Base-by-base conservation (phyloP, 2,888 invertebrate species). In the Tanaodytes sp. region DNA sequence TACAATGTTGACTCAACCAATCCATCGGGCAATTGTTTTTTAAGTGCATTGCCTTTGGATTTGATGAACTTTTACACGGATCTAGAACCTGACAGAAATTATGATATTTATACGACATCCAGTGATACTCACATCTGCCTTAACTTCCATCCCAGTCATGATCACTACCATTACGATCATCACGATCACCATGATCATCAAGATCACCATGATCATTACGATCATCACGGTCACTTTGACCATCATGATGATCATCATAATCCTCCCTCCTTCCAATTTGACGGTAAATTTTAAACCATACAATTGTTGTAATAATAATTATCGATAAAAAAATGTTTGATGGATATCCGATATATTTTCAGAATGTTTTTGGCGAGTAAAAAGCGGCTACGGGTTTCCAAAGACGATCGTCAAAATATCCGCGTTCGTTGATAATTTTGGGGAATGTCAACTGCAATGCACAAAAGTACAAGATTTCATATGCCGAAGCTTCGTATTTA, bases 301-400 rank as follows among this genome's bases (percentile, higher is more conserved):
- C 9, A 48, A 33, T 5, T 8, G 23, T 8, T 23, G 8, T 23
- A 23, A 23, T 23, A 23, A 23, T 23, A 23, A 23, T n/a, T n/a
- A n/a, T n/a, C n/a, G n/a, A n/a, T n/a, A n/a, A n/a, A n/a, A n/a
- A n/a, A n/a, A n/a, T n/a, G n/a, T n/a, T n/a, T n/a, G n/a, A n/a
- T n/a, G n/a, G n/a, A n/a, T n/a, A n/a, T n/a, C n/a, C n/a, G n/a
- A n/a, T n/a, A 1, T 48, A 1, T 6, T 19, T 18, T 39, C 81
- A 94, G 94, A 94, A 83, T 94, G 94, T 79, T 94, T 94, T 83
- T 92, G 92, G 89, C 89, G 94, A 73, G 92, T 93, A 0, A 88
- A 93, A 8, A 93, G 92, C 48, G 92, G 91, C 0, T 89, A 91
- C 1, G 88, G 91, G 1, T 88, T 94, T 57, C 88, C 89, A 11